These are phyloP conservation scores for Proctacanthus coquilletti DNA, from an alignment of 1,140 invertebrate species.

Conservation along the genomic window DNA sequence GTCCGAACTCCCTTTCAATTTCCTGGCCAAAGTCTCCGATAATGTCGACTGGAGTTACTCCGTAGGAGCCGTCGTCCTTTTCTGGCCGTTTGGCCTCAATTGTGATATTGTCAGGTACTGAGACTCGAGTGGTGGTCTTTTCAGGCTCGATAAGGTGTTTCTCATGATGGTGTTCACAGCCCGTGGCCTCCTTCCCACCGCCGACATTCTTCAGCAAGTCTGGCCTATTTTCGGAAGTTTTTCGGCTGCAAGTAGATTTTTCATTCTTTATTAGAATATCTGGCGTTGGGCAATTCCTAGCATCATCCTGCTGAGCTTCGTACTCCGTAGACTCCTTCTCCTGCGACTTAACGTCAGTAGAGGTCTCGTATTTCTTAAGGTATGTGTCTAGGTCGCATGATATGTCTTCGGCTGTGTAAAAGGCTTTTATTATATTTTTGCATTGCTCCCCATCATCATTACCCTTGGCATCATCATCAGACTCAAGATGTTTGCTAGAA, in stretches of 20 bases:
- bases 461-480: slow-evolving; percentile 7
- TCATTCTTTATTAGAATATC: slow-evolving; percentile 12
- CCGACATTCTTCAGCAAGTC: slow-evolving; percentile 10
- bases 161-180: not conserved
- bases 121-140: not conserved
- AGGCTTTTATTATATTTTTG: slow-evolving; percentile 33
- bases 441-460: slow-evolving; percentile 8
- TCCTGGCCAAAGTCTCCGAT: slow-evolving; percentile 30
- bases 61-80: slow-evolving; percentile 7
- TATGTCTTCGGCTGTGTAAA: slow-evolving; percentile 1
- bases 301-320: not conserved
- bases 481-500: slow-evolving; percentile 4
- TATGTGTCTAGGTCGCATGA: slow-evolving; percentile 5
- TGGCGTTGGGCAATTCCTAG: slow-evolving; percentile 7
- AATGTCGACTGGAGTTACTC: slow-evolving; percentile 16
- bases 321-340: not conserved
- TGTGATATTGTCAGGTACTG: not conserved
- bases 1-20: slow-evolving; percentile 27
- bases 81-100: slow-evolving; percentile 1
- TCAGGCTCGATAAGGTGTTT: no score
- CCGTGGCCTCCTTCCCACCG: not conserved
- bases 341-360: slow-evolving; percentile 4
- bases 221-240: slow-evolving; percentile 8
- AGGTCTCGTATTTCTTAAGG: slow-evolving; percentile 4
- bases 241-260: slow-evolving; percentile 1